A percentile compares a stretch with the other conserved stretches of the same genome.
These are phyloP conservation scores for Carassius gibelio DNA, from an alignment of 2,113 vertebrate genomes.

Conservation along the genomic window DNA sequence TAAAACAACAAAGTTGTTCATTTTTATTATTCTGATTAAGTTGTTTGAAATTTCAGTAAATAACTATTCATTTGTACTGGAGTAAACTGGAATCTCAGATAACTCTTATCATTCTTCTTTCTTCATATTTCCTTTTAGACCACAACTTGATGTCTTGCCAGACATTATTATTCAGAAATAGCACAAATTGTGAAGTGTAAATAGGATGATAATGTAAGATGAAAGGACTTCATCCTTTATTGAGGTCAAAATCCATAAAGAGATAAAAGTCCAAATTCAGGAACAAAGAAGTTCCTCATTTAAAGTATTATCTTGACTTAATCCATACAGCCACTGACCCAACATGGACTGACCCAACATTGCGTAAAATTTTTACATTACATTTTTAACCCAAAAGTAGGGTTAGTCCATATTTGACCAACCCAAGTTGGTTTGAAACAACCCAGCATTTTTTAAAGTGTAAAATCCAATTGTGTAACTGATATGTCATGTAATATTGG, in stretches of 20 bases:
- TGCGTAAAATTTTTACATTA: too few relatives aligned
- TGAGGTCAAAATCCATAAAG: conserved; percentile 11
- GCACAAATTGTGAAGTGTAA: neutral
- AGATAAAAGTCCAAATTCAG: conserved; percentile 9
- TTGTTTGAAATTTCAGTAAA: neutral
- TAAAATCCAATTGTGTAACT: neutral
- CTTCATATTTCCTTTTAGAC: neutral
- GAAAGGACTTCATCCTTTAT: conserved; percentile 34
- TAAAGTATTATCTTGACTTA: neutral
- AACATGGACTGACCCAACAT: too few relatives aligned
- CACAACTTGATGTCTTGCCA: conserved; percentile 31
- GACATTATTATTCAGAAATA: neutral
- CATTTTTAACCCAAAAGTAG: too few relatives aligned
- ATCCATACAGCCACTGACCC: neutral
- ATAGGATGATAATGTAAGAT: neutral
- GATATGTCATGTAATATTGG: neutral
- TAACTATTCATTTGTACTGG: neutral
- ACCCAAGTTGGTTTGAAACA: too few relatives aligned
- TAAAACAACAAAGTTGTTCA: neutral
- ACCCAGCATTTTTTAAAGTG: too few relatives aligned
- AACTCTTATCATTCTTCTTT: neutral
- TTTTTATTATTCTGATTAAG: neutral
- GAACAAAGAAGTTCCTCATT: neutral
- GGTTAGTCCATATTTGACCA: too few relatives aligned
- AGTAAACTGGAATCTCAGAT: neutral